Conservation (phyloP, 2,797 vertebrate genomes). For the Spinibarbus caldwelli region DNA sequence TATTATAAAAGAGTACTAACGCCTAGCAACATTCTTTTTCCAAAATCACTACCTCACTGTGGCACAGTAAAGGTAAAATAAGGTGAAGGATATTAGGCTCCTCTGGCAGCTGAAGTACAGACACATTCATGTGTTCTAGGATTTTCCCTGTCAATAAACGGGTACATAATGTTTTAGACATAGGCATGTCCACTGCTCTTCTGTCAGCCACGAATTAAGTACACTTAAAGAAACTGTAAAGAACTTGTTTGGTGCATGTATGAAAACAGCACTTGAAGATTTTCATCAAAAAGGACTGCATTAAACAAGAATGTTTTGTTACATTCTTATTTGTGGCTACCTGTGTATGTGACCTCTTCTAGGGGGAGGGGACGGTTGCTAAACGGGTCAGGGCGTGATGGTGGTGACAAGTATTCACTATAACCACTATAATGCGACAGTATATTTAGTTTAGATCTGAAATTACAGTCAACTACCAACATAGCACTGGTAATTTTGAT, state of each 20-base stretch:
- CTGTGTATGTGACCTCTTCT: not conserved
- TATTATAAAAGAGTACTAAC: not conserved
- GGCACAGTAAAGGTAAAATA: constrained; percentile 15
- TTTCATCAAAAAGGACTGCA: not conserved
- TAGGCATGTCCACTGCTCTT: not conserved
- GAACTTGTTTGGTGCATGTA: not conserved
- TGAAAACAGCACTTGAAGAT: not conserved
- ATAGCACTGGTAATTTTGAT: not conserved
- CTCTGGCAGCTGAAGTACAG: not conserved
- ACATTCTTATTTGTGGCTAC: not conserved
- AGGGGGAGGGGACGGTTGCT: not conserved
- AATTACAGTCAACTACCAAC: not conserved
- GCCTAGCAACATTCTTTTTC: not conserved
- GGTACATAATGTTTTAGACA: not conserved
- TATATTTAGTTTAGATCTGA: constrained; percentile 24
- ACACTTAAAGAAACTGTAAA: not conserved
- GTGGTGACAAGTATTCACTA: constrained; percentile 43
- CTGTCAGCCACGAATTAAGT: not conserved
- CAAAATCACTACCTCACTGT: too few species aligned
- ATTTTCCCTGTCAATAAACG: constrained; percentile 10
- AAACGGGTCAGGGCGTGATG: constrained; percentile 15
- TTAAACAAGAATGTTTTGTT: not conserved
- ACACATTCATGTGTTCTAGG: not conserved
- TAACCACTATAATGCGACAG: constrained; percentile 26
- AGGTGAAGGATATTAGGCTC: not conserved